Evolutionary conservation across 2,113 vertebrate genomes (phyloP).

Genomic region (Oncorhynchus kisutch): DNA sequence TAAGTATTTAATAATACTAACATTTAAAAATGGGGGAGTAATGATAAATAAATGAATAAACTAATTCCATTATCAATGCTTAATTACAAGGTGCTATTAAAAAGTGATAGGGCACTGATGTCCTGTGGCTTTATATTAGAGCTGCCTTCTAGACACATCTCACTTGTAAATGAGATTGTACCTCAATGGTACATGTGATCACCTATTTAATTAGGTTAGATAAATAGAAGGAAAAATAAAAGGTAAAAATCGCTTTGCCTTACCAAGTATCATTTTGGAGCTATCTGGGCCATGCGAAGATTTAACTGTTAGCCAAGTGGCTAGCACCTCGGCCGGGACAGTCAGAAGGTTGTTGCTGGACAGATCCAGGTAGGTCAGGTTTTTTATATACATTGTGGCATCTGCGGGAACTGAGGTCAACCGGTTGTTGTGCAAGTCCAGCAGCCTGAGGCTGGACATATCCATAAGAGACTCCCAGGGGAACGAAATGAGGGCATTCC

Average conservation of each 20-base stretch:
- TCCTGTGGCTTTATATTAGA: no score
- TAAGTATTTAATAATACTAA: no score
- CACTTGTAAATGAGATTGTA: no score
- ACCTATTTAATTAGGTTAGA: no score
- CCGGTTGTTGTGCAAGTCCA: constrained; percentile 93
- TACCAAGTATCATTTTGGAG: constrained; percentile 90
- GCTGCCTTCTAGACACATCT: no score
- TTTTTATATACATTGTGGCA: constrained; percentile 81
- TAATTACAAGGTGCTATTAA: no score
- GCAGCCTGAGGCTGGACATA: constrained; percentile 84
- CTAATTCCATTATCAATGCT: no score
- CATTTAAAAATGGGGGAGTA: no score
- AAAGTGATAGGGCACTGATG: no score
- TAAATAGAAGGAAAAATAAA: neutral
- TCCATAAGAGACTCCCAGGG: constrained; percentile 89
- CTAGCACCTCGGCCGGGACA: constrained; percentile 82
- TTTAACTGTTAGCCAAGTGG: constrained; percentile 82
- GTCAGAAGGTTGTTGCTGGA: constrained; percentile 91
- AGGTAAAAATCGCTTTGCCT: constrained; percentile 36
- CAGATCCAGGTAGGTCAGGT: constrained; percentile 92
- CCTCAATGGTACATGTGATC: no score
- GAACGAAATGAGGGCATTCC: constrained; percentile 84
- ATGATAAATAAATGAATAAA: no score
- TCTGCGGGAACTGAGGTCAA: constrained; percentile 81
- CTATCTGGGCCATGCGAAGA: constrained; percentile 75